Evolutionary conservation across 2,113 vertebrate species (phyloP).

Genomic region (Cinclus cinclus): DNA sequence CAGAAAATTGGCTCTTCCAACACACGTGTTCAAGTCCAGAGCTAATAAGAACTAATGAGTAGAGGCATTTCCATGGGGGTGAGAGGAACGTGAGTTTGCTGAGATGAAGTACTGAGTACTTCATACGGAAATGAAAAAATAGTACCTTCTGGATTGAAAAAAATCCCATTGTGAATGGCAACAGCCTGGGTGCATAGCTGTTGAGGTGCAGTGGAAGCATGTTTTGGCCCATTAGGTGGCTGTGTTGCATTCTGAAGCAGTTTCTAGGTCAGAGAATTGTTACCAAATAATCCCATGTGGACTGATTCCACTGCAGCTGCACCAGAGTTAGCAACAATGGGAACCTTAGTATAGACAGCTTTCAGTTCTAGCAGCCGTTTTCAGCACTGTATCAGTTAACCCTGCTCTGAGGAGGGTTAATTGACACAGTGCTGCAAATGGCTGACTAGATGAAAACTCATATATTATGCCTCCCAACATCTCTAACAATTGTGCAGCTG

Average conservation of each 20-base stretch:
- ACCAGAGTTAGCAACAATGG: conserved; percentile 49
- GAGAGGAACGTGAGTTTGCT: background rate
- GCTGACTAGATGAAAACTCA: conserved; percentile 56
- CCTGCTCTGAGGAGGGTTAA: conserved; percentile 63
- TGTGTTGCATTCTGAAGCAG: background rate
- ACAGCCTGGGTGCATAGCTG: background rate
- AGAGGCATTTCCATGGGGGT: background rate
- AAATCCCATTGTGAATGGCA: background rate
- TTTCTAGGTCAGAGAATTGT: background rate
- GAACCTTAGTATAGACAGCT: conserved; percentile 45
- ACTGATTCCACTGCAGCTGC: conserved; percentile 60
- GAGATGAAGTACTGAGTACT: background rate
- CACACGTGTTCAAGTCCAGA: background rate
- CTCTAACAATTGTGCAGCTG: conserved; percentile 60
- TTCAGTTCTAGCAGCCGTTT: conserved; percentile 50
- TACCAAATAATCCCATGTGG: conserved; percentile 23
- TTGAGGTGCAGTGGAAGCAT: background rate
- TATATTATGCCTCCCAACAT: conserved; percentile 51
- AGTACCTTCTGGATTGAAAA: background rate
- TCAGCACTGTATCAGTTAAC: conserved; percentile 66
- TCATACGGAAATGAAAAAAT: background rate
- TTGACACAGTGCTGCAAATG: conserved; percentile 62
- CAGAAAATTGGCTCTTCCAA: background rate
- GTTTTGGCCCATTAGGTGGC: background rate
- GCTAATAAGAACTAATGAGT: background rate